Percentiles rank a stretch among this genome's conserved stretches.
These are phyloP conservation scores for Neocrepidodera transversa DNA, from an alignment of 2,888 invertebrate species.

Conservation along the genomic window DNA sequence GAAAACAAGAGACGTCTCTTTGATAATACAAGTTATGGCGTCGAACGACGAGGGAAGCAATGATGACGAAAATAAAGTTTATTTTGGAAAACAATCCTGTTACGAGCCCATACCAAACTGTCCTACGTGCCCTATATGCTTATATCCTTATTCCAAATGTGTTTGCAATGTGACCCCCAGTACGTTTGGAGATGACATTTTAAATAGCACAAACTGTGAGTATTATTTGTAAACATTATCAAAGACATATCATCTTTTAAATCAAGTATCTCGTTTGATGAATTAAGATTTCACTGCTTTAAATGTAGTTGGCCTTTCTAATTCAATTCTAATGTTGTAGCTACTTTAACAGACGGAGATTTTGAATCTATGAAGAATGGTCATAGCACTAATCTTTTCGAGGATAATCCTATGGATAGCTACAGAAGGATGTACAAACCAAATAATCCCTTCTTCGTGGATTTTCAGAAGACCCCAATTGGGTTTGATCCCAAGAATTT, in stretches of 20 bases:
- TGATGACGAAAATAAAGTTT: constrained; percentile 51
- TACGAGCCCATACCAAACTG: constrained; percentile 31
- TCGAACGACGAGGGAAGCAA: constrained; percentile 51
- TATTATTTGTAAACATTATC: constrained; percentile 40
- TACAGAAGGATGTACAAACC: constrained; percentile 26
- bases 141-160: constrained; percentile 41
- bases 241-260: constrained; percentile 13
- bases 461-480: constrained; percentile 38
- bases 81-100: constrained; percentile 41
- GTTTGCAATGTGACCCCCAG: constrained; percentile 43
- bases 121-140: constrained; percentile 41
- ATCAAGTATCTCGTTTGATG: constrained; percentile 1
- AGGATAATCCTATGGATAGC: constrained; percentile 23
- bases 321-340: constrained; percentile 35
- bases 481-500: constrained; percentile 39
- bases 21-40: constrained; percentile 50
- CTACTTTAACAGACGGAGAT: constrained; percentile 33
- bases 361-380: constrained; percentile 42
- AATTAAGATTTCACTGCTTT: not conserved
- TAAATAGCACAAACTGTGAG: constrained; percentile 43
- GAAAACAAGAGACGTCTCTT: constrained; percentile 33
- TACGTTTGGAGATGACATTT: constrained; percentile 38
- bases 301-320: not conserved
- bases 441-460: constrained; percentile 36
- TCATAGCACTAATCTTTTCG: constrained; percentile 23